Base-by-base conservation (phyloP, 2,797 vertebrate species). In the Cirrhinus molitorella region DNA sequence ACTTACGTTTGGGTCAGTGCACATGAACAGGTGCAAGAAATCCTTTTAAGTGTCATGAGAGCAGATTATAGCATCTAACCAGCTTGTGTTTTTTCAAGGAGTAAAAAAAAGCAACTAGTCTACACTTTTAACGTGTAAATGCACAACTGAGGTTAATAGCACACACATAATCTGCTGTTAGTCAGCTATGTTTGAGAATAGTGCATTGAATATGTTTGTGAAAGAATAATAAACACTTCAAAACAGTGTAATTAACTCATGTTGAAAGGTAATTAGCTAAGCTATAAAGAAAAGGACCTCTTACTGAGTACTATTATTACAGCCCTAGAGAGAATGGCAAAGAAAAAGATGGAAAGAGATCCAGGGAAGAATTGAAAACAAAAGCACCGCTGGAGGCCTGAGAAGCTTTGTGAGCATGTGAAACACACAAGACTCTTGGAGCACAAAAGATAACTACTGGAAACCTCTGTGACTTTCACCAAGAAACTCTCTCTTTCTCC, bases 261-360 rank as follows among this genome's bases (percentile, higher is more conserved):
- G 73, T 51, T 63, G 68, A 83, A 43, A 31, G 65, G 78, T 78
- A 83, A 89, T 86, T 68, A 78, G 59, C 76, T 73, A 57, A 53
- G 75, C 72, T 75, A 78, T 73, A 40, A 83, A 59, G 70, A 74
- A 78, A 86, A 83, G 73, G 77, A 81, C 51, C 84, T 79, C 88
- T 81, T 75, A 83, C 80, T n/a, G 83, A 83, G 84, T 43, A 80
- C 43, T 66, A 89, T 87, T 89, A 89, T 79, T 84, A 28, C 66
- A 83, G 61, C 23, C 86, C 57, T 34, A 31, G n/a, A 47, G 80
- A 80, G 63, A 70, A 55, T 80, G 65, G 74, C 75, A 63, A 51
- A 16, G 53, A 67, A 68, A 68, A 81, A 70, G n/a, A 75, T 57
- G 61, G 70, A 76, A 83, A 73, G 49, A 76, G n/a, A 74, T 13